These are phyloP conservation scores for Drosophila paramelanica DNA, from an alignment of 2,888 invertebrate species.

Conservation along the genomic window DNA sequence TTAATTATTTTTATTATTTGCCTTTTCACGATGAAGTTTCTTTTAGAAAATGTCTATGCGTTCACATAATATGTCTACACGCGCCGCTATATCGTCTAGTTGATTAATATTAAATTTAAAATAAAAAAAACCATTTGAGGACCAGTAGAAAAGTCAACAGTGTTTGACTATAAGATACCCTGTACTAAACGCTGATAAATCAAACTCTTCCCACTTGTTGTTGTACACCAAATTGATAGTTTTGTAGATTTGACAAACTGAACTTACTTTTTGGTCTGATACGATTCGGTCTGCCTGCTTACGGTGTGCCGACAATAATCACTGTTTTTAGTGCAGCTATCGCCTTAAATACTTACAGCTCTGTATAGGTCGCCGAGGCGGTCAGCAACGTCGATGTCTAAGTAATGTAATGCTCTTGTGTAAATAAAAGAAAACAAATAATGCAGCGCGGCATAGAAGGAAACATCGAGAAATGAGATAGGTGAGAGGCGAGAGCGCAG, in stretches of 20 bases:
- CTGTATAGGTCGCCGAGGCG: not conserved
- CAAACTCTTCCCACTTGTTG: no score
- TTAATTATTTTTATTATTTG: not conserved
- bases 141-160: not conserved
- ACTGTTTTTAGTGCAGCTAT: not conserved
- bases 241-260: not conserved
- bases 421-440: conserved; percentile 2
- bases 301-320: conserved; percentile 20
- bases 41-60: not conserved
- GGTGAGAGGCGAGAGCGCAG: conserved; percentile 6
- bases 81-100: conserved; percentile 1
- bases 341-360: conserved; percentile 37
- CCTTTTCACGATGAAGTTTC: not conserved
- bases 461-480: conserved; percentile 8
- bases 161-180: not conserved
- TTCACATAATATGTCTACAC: conserved; percentile 4
- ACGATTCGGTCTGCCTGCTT: conserved; percentile 2
- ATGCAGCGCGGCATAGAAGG: conserved; percentile 2
- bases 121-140: not conserved
- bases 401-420: conserved; percentile 8
- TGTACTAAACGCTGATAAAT: not conserved
- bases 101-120: not conserved
- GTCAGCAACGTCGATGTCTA: conserved; percentile 1
- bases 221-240: no score
- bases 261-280: conserved; percentile 1